These are phyloP conservation scores for Caenorhabditis wallacei DNA, from an alignment of 2,888 invertebrate genomes.

Conservation along the genomic window DNA sequence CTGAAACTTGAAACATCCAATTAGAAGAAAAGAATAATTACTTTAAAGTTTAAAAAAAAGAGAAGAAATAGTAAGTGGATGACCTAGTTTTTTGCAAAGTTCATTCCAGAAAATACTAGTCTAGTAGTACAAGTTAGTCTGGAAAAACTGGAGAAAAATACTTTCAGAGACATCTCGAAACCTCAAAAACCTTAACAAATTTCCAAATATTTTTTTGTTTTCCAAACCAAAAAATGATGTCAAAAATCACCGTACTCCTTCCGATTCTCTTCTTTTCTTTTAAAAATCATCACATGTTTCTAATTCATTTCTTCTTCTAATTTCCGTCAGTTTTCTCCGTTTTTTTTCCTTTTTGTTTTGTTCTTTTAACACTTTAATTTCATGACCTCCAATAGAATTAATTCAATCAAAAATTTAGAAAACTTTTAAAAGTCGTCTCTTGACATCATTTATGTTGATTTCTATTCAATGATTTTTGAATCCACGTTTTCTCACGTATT, in stretches of 20 bases:
- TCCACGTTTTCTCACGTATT: neutral
- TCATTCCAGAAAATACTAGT: too few species aligned
- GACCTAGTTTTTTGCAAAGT: too few species aligned
- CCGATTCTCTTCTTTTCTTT: neutral
- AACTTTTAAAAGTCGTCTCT: slow-evolving; percentile 15
- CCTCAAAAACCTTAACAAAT: neutral
- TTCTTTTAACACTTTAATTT: slow-evolving; percentile 11
- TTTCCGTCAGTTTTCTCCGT: slow-evolving; percentile 9
- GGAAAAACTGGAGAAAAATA: too few species aligned
- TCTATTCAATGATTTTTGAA: neutral
- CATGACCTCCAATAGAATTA: slow-evolving; percentile 23
- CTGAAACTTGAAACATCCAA: neutral
- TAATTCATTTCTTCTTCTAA: neutral
- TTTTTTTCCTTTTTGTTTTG: neutral
- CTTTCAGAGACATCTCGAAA: too few species aligned
- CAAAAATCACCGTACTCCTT: slow-evolving; percentile 3
- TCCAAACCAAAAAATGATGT: neutral
- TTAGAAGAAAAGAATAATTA: slow-evolving; percentile 7
- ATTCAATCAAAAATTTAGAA: slow-evolving; percentile 2
- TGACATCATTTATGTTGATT: slow-evolving; percentile 36
- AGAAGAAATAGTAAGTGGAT: too few species aligned
- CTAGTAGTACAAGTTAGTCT: too few species aligned
- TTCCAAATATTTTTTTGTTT: neutral
- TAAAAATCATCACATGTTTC: slow-evolving; percentile 23
- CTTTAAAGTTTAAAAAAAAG: neutral